phyloP scores from a whole-genome alignment of 2,888 invertebrate genomes.

The Apotomis betuletana region DNA sequence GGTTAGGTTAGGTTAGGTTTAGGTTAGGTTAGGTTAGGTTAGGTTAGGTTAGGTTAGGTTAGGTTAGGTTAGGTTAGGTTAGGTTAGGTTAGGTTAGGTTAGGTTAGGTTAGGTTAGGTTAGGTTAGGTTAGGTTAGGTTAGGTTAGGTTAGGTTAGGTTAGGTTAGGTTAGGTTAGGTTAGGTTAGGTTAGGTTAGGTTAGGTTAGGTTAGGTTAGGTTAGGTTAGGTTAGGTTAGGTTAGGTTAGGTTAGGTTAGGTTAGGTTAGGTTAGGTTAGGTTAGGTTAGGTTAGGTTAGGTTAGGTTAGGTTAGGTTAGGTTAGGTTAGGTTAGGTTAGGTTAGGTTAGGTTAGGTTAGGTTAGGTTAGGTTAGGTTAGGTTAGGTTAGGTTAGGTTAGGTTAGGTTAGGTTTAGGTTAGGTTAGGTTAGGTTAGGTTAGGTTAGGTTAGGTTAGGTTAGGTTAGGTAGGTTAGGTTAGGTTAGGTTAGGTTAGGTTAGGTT shows the following conservation, averaged over 20 bases:
- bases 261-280: slow-evolving; percentile 19
- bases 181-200: slow-evolving; percentile 19
- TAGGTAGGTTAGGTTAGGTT: too few species aligned
- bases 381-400: slow-evolving; percentile 19
- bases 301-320: slow-evolving; percentile 19
- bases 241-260: slow-evolving; percentile 19
- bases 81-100: slow-evolving; percentile 19
- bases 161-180: slow-evolving; percentile 19
- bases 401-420: too few species aligned
- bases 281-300: slow-evolving; percentile 19
- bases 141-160: slow-evolving; percentile 19
- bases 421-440: slow-evolving; percentile 19
- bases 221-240: slow-evolving; percentile 19
- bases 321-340: slow-evolving; percentile 19
- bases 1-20: too few species aligned
- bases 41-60: slow-evolving; percentile 19
- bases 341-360: slow-evolving; percentile 19
- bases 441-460: slow-evolving; percentile 19
- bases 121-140: slow-evolving; percentile 19
- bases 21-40: slow-evolving; percentile 13
- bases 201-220: slow-evolving; percentile 19
- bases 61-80: slow-evolving; percentile 19
- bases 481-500: slow-evolving; percentile 19
- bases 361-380: slow-evolving; percentile 19
- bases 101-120: slow-evolving; percentile 19